Evolutionary conservation across 2,113 vertebrate genomes (phyloP).

Genomic region (Ophiodon elongatus): DNA sequence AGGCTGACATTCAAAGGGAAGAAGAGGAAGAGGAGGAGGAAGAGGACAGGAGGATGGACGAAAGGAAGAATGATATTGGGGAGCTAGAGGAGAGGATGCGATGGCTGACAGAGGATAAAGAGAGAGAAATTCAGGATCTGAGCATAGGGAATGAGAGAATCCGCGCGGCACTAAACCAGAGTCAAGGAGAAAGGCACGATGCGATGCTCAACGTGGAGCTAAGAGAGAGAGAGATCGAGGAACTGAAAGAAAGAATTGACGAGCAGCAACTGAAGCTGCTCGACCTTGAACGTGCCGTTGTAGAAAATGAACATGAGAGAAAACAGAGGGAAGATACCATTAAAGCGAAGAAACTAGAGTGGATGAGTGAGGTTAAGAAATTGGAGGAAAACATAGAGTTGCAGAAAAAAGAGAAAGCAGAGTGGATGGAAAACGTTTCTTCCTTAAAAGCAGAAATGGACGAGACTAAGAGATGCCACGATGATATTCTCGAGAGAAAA

Average conservation of each 20-base stretch:
- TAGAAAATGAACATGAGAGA: conserved; percentile 55
- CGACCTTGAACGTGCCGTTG: conserved; percentile 60
- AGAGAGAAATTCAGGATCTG: conserved; percentile 80
- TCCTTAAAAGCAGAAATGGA: conserved; percentile 45
- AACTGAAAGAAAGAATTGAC: conserved; percentile 74
- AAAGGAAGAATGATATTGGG: conserved; percentile 58
- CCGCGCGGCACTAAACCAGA: conserved; percentile 45
- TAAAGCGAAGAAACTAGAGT: conserved; percentile 18
- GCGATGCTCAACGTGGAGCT: conserved; percentile 56
- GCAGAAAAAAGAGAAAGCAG: conserved; percentile 52
- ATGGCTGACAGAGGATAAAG: conserved; percentile 81
- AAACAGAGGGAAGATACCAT: conserved; percentile 45
- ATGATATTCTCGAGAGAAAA: conserved; percentile 35
- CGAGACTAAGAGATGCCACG: conserved; percentile 19
- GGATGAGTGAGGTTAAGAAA: conserved; percentile 27
- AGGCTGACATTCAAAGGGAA: conserved; percentile 54
- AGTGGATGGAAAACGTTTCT: conserved; percentile 27
- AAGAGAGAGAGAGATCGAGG: conserved; percentile 75
- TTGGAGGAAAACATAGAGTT: conserved; percentile 26
- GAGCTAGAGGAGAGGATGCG: conserved; percentile 80
- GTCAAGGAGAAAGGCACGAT: conserved; percentile 46
- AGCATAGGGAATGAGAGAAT: conserved; percentile 69
- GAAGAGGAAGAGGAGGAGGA: conserved; percentile 83
- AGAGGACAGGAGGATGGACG: conserved; percentile 52
- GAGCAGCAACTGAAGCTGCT: conserved; percentile 79